Evolutionary conservation across 2,888 invertebrate genomes (phyloP), one percentile per base, ranked within the genome.

Genomic region (Caenorhabditis parvicauda): DNA sequence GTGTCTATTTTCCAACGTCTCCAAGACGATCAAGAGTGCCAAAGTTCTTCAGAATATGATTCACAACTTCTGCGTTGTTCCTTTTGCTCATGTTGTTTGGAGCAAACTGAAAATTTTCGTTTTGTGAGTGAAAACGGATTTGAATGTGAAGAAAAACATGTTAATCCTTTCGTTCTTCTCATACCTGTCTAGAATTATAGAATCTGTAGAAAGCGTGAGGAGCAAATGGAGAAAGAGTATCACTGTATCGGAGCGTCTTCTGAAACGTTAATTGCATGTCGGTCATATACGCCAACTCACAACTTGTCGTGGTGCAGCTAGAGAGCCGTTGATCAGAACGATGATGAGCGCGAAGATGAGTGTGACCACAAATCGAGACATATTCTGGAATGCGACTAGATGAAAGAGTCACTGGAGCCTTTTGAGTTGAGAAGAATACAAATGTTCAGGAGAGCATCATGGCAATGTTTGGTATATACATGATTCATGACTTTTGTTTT

Each of bases 1-100:
- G 6, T 41, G 39, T 6, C 21, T 41, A 24, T 24, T 44, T 67
- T 35, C 79, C 79, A 46, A 78, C 74, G 57, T 79, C 77, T 41
- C 76, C 76, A 29, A 79, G 69, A 38, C 79, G 67, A 56, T 76
- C 75, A 38, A 79, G 58, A 6, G 74, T 66, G 32, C 74, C 71
- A 45, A 77, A 78, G 65, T 77, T 76, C 59, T 77, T 77, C 51
- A 79, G 57, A 32, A 79, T 78, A 58, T 79, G 79, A 44, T 79
- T 79, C 38, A 79, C 79, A 28, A 79, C 70, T 51, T 73, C 72
- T 12, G 72, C 72, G 39, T 72, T 72, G 57, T 72, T 72, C 9
- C 72, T 52, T 47, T 72, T 72, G 37, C 38, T 54, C 28, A 61
- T 28, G n/a, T 12, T 14, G 1, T 14, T 27, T 14, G 57, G 58